Evolutionary conservation across 1,140 invertebrate species (phyloP).

Genomic region (Elymnias hypermnestra): DNA sequence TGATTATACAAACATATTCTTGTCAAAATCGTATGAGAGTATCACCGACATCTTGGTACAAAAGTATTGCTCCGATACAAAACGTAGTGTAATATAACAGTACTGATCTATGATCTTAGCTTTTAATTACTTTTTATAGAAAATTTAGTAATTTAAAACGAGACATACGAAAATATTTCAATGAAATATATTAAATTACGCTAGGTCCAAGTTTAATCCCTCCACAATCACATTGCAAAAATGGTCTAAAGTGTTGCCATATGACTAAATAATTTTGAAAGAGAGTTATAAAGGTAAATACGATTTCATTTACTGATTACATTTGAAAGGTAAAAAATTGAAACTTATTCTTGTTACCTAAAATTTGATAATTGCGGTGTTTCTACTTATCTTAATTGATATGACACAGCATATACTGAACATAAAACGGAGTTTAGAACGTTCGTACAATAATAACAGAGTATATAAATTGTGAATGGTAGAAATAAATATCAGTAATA

Average conservation of each 20-base stretch:
- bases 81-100: constrained; percentile 35
- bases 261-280: constrained; percentile 16
- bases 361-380: too few relatives aligned
- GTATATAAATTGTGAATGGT: too few relatives aligned
- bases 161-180: constrained; percentile 48
- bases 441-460: too few relatives aligned
- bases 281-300: too few relatives aligned
- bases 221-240: constrained; percentile 73
- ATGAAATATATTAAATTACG: constrained; percentile 45
- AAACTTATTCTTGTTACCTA: too few relatives aligned
- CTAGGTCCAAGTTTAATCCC: constrained; percentile 43
- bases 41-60: constrained; percentile 71
- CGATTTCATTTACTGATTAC: too few relatives aligned
- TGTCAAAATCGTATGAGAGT: constrained; percentile 69
- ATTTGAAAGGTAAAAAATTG: too few relatives aligned
- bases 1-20: constrained; percentile 61
- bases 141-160: constrained; percentile 40
- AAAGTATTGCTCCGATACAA: constrained; percentile 37
- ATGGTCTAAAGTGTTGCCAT: constrained; percentile 31
- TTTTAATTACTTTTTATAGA: constrained; percentile 34
- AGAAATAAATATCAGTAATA: too few relatives aligned
- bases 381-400: too few relatives aligned
- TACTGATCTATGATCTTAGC: constrained; percentile 22
- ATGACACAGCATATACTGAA: too few relatives aligned
- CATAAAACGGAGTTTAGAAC: too few relatives aligned